These are phyloP conservation scores for Gymnobelideus leadbeateri DNA, from an alignment of 2,113 vertebrate genomes.

Conservation along the genomic window DNA sequence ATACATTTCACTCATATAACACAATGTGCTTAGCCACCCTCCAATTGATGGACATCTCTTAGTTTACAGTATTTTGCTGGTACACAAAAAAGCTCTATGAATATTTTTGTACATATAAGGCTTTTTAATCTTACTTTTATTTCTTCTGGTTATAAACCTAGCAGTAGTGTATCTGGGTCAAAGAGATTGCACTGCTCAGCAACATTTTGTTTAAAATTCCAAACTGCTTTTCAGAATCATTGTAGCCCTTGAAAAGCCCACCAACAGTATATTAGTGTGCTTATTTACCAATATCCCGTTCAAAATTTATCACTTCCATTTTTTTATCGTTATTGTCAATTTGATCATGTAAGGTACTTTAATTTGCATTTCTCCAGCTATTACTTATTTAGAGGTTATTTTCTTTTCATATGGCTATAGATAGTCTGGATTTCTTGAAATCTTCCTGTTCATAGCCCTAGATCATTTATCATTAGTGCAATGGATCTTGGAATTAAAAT, in stretches of 20 bases:
- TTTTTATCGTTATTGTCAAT: not conserved
- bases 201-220: not conserved
- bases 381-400: not conserved
- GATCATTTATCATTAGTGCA: not conserved
- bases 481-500: not conserved
- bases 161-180: not conserved
- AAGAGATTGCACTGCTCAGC: not conserved
- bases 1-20: too few species aligned
- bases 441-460: not conserved
- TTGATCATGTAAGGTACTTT: not conserved
- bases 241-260: not conserved
- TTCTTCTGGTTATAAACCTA: not conserved
- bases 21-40: too few species aligned
- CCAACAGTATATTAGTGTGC: not conserved
- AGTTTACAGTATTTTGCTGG: too few species aligned
- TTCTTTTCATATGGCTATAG: not conserved
- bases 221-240: not conserved
- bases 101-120: too few species aligned
- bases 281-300: not conserved
- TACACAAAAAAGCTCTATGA: too few species aligned
- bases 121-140: too few species aligned
- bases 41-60: too few species aligned
- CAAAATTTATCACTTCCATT: not conserved
- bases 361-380: not conserved
- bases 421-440: not conserved